Percentiles rank a stretch among this genome's conserved stretches.
Evolutionary conservation across 2,113 vertebrate species (phyloP).

Genomic region (Scartelaos histophorus): DNA sequence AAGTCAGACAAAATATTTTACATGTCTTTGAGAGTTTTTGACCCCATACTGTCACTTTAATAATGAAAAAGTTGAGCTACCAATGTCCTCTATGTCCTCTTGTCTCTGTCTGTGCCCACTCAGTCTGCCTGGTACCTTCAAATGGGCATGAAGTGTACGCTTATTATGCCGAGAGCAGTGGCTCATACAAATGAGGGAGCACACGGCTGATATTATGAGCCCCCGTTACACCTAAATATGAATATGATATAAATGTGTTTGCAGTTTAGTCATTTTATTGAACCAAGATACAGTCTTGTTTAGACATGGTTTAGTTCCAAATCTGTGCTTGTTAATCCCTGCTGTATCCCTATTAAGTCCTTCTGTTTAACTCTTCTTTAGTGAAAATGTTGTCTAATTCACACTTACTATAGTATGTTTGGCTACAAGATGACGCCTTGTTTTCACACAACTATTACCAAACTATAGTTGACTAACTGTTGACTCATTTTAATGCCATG

Average conservation of each 20-base stretch:
- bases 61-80: background rate
- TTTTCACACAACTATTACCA: constrained; percentile 1
- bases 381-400: background rate
- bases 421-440: background rate
- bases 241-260: background rate
- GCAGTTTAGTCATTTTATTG: background rate
- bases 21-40: constrained; percentile 6
- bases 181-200: constrained; percentile 13
- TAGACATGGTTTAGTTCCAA: background rate
- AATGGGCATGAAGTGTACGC: background rate
- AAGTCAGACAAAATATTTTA: background rate
- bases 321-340: background rate
- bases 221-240: constrained; percentile 30
- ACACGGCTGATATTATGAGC: background rate
- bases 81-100: background rate
- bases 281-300: background rate
- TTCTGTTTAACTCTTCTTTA: background rate
- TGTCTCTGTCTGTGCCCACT: background rate
- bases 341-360: background rate
- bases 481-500: background rate
- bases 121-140: constrained; percentile 4
- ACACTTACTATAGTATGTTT: background rate
- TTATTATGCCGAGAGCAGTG: constrained; percentile 26
- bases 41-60: background rate
- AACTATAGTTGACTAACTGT: too few species aligned